These are phyloP conservation scores for Narcine bancroftii DNA, from an alignment of 2,113 vertebrate genomes.

Conservation along the genomic window DNA sequence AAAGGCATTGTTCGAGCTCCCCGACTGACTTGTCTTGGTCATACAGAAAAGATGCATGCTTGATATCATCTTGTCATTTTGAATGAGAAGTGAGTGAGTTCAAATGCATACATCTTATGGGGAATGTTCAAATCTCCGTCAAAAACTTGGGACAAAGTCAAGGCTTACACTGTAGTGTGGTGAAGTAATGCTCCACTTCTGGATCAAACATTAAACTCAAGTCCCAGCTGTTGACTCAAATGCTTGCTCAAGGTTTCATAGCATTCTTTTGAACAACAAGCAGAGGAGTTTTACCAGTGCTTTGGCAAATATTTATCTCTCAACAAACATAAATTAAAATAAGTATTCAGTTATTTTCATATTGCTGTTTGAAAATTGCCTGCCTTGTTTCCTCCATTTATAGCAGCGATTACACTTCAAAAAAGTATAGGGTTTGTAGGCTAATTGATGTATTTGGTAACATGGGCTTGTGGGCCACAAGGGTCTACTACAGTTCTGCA, in stretches of 20 bases:
- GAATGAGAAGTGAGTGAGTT: not conserved
- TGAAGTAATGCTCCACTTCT: not conserved
- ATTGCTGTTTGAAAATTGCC: not conserved
- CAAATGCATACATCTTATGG: not conserved
- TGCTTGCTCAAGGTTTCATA: not conserved
- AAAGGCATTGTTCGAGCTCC: not conserved
- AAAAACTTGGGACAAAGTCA: not conserved
- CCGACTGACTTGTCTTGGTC: not conserved
- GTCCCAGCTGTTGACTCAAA: not conserved
- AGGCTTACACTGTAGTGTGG: not conserved
- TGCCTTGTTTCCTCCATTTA: not conserved
- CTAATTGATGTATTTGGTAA: too few relatives aligned
- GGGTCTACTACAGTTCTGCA: too few relatives aligned
- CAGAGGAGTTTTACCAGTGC: too few relatives aligned
- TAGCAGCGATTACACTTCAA: not conserved
- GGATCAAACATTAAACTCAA: not conserved
- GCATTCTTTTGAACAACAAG: not conserved
- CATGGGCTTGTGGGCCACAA: too few relatives aligned
- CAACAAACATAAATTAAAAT: not conserved
- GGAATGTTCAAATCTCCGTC: not conserved
- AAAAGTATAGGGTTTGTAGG: too few relatives aligned
- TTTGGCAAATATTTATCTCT: not conserved
- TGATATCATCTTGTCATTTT: not conserved
- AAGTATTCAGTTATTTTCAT: not conserved
- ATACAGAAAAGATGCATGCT: not conserved